Conservation (phyloP, 2,888 invertebrate genomes). For the Ectemnius lituratus region DNA sequence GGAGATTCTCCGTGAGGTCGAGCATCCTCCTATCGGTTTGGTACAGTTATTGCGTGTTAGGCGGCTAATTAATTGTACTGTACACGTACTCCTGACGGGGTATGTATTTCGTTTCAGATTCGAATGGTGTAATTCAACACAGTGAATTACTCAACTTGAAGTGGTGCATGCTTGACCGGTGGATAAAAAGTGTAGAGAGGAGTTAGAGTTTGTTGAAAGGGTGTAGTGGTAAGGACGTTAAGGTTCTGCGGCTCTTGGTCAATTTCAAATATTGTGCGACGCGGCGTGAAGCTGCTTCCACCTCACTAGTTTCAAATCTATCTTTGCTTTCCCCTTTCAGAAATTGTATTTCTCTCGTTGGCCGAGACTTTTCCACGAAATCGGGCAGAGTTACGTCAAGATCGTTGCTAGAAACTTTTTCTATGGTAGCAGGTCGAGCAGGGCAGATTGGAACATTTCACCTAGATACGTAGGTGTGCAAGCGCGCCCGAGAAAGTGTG, state of each 20-base stretch:
- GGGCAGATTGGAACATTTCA: conserved; percentile 23
- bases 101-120: conserved; percentile 41
- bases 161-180: no score
- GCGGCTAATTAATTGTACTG: conserved; percentile 53
- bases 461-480: conserved; percentile 20
- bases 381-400: conserved; percentile 24
- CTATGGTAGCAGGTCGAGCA: background rate
- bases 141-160: no score
- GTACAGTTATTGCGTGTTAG: conserved; percentile 29
- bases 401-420: background rate
- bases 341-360: background rate
- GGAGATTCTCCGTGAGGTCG: conserved; percentile 23
- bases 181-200: no score
- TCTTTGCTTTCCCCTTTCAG: background rate
- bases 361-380: background rate
- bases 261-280: conserved; percentile 10
- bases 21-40: conserved; percentile 21
- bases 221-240: no score
- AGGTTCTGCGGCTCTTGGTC: background rate
- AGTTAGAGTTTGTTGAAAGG: no score
- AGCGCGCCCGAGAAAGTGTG: conserved; percentile 57
- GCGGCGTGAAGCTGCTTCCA: background rate
- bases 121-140: conserved; percentile 27
- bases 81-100: conserved; percentile 36
- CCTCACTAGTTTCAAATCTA: background rate